These are phyloP conservation scores for Dipodomys spectabilis DNA, from an alignment of 2,113 vertebrate species.

Conservation along the genomic window DNA sequence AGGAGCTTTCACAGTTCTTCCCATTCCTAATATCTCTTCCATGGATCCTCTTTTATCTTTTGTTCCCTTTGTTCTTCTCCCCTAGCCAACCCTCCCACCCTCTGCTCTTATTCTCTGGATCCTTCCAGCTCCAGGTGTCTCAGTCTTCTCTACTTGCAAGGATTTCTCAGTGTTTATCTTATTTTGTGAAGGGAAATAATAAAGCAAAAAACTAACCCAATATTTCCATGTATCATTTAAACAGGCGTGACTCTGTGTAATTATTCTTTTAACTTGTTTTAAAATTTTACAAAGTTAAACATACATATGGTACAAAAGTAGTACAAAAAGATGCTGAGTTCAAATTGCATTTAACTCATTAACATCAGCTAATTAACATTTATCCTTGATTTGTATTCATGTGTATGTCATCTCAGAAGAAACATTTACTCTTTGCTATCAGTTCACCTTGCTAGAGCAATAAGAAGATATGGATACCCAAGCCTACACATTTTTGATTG, in stretches of 20 bases:
- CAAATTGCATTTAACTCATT: neutral
- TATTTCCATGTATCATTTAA: neutral
- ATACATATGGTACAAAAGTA: neutral
- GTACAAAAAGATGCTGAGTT: neutral
- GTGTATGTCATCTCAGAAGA: neutral
- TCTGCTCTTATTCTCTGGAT: neutral
- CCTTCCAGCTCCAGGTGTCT: neutral
- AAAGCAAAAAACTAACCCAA: neutral
- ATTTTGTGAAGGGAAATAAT: neutral
- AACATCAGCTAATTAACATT: neutral
- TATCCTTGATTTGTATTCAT: neutral
- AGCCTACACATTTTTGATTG: neutral
- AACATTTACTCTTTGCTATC: neutral
- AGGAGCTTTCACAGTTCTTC: neutral
- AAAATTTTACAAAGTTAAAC: neutral
- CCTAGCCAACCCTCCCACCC: too few species aligned
- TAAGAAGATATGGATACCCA: neutral
- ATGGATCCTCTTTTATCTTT: neutral
- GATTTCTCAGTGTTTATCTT: neutral
- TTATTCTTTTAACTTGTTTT: neutral
- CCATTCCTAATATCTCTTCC: neutral
- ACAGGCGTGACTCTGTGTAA: neutral
- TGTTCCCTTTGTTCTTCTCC: too few species aligned
- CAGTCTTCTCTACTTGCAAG: neutral
- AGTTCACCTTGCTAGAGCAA: neutral